Evolutionary conservation across 2,113 vertebrate genomes (phyloP).

Genomic region (Hyaena hyaena): DNA sequence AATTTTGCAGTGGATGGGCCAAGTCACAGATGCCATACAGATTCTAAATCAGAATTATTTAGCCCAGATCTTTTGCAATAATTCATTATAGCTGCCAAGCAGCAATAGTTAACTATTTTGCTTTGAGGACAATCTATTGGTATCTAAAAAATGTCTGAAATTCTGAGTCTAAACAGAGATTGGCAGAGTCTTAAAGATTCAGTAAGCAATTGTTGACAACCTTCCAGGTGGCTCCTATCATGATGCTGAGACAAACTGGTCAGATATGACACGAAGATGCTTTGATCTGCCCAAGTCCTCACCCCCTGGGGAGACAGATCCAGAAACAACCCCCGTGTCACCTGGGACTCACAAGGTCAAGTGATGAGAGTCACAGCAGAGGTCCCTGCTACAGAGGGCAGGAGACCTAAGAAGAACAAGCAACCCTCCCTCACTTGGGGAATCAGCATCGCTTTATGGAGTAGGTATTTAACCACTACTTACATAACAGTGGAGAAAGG

Average conservation of each 20-base stretch:
- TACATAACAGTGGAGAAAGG: neutral
- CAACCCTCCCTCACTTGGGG: too few relatives aligned
- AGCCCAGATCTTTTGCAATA: neutral
- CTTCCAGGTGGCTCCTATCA: too few relatives aligned
- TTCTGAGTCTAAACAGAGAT: neutral
- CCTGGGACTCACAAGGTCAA: neutral
- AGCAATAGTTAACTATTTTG: neutral
- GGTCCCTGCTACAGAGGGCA: neutral
- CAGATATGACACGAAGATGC: neutral
- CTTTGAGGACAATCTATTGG: neutral
- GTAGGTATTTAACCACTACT: neutral
- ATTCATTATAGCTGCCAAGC: neutral
- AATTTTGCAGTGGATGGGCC: neutral
- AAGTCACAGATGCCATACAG: neutral
- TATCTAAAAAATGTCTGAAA: neutral
- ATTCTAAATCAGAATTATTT: neutral
- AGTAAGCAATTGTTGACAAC: neutral
- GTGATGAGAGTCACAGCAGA: neutral
- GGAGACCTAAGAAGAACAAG: neutral
- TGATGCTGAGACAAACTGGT: neutral
- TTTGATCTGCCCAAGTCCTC: neutral
- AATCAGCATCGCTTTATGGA: fast-evolving
- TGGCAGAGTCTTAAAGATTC: neutral
- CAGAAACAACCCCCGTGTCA: neutral
- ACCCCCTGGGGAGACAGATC: neutral